A percentile compares a stretch with the other conserved stretches of the same genome.
Conservation (phyloP, 2,888 invertebrate species). For the Drosophila pseudotakahashii region DNA sequence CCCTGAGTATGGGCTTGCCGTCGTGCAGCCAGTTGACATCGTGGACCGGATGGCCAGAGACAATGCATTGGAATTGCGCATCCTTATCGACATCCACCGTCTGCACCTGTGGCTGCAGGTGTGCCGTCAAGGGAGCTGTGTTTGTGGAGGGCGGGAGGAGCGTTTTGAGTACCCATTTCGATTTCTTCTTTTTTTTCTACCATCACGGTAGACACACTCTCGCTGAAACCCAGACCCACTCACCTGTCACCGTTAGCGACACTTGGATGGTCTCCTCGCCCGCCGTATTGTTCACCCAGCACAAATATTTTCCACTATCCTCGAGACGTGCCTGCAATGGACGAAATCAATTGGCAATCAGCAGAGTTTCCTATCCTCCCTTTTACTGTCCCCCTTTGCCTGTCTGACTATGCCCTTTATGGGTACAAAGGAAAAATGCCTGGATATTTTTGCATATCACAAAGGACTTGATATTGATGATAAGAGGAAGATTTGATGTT, state of each 20-base stretch:
- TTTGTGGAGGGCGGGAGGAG: slow-evolving; percentile 2
- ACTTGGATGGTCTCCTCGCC: slow-evolving; percentile 92
- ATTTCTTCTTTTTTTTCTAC: slow-evolving; percentile 1
- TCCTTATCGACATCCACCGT: slow-evolving; percentile 94
- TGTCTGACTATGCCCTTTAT: neutral
- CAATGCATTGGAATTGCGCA: slow-evolving; percentile 93
- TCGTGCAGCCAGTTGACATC: slow-evolving; percentile 93
- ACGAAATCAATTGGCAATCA: slow-evolving; percentile 53
- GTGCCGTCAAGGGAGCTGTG: slow-evolving; percentile 91
- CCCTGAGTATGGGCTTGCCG: slow-evolving; percentile 87
- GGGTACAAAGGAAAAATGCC: neutral
- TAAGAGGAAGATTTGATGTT: neutral
- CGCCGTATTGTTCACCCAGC: slow-evolving; percentile 95
- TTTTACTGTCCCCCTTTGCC: neutral
- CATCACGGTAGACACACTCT: slow-evolving; percentile 1
- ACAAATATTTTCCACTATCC: slow-evolving; percentile 94
- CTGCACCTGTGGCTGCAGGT: slow-evolving; percentile 91
- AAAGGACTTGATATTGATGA: neutral
- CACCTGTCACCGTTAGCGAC: slow-evolving; percentile 91
- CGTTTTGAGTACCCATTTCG: slow-evolving; percentile 22
- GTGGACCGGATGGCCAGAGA: slow-evolving; percentile 93
- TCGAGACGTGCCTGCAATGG: slow-evolving; percentile 86
- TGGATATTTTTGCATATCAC: neutral
- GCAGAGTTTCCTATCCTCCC: slow-evolving; percentile 19
- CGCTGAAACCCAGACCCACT: slow-evolving; percentile 48